Conservation (phyloP, 1,140 invertebrate genomes). For the Leptopilina clavipes region DNA sequence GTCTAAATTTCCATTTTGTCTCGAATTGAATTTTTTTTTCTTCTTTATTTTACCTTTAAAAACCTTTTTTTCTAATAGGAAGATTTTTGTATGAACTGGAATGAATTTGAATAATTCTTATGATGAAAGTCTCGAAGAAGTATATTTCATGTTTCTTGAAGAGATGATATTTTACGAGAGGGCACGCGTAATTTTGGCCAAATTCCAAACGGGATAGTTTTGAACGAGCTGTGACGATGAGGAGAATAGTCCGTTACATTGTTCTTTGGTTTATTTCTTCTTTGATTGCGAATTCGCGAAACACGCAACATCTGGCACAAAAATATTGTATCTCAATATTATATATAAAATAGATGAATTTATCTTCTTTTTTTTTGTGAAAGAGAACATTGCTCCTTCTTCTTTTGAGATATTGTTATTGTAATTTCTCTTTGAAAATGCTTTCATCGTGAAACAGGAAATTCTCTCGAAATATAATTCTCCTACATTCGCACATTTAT, state of each 20-base stretch:
- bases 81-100: no score
- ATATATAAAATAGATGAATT: slow-evolving; percentile 20
- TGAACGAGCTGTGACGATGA: slow-evolving; percentile 43
- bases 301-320: slow-evolving; percentile 38
- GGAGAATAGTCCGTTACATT: slow-evolving; percentile 37
- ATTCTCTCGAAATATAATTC: slow-evolving; percentile 42
- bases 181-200: slow-evolving; percentile 40
- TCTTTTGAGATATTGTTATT: slow-evolving; percentile 33
- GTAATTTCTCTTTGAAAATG: slow-evolving; percentile 36
- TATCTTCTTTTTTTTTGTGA: not conserved
- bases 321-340: slow-evolving; percentile 5
- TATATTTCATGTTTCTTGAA: slow-evolving; percentile 11
- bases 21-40: slow-evolving; percentile 1
- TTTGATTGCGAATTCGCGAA: slow-evolving; percentile 30
- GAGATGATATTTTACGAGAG: not conserved
- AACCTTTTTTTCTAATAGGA: not conserved
- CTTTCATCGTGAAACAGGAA: slow-evolving; percentile 4
- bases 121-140: not conserved
- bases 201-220: slow-evolving; percentile 37
- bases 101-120: not conserved
- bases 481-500: slow-evolving; percentile 46
- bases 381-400: slow-evolving; percentile 47
- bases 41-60: not conserved
- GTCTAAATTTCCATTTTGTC: slow-evolving; percentile 38
- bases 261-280: not conserved